phyloP scores from a whole-genome alignment of 2,797 vertebrate species.

The Nannoperca obscura region DNA sequence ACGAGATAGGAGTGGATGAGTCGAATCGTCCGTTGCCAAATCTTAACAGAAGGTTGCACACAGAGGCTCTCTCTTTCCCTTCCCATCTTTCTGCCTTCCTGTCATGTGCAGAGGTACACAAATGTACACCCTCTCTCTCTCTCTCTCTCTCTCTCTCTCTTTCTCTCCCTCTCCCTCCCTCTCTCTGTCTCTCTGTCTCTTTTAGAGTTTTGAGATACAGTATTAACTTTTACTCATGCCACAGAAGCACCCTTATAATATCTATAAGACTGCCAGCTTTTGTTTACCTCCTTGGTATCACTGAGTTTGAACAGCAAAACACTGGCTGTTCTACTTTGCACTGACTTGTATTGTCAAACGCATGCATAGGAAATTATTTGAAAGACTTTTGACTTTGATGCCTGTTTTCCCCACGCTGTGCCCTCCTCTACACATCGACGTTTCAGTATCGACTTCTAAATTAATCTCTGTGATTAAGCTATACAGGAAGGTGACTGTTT shows the following conservation, averaged over 20 bases:
- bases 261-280: slow-evolving; percentile 43
- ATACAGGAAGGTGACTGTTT: slow-evolving; percentile 69
- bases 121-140: slow-evolving; percentile 1
- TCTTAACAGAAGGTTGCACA: slow-evolving; percentile 72
- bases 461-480: slow-evolving; percentile 79
- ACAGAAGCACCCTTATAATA: slow-evolving; percentile 13
- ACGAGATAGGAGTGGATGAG: slow-evolving; percentile 91
- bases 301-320: slow-evolving; percentile 55
- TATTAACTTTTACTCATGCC: slow-evolving; percentile 36
- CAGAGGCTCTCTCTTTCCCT: slow-evolving; percentile 49
- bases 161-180: not conserved
- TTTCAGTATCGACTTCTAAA: slow-evolving; percentile 66
- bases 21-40: slow-evolving; percentile 78
- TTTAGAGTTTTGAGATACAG: slow-evolving; percentile 24
- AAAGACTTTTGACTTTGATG: slow-evolving; percentile 68
- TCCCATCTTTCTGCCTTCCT: slow-evolving; percentile 36
- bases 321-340: slow-evolving; percentile 58
- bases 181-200: not conserved
- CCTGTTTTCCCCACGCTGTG: slow-evolving; percentile 37
- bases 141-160: not conserved
- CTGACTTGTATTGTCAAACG: slow-evolving; percentile 47
- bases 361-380: slow-evolving; percentile 65
- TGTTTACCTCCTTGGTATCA: slow-evolving; percentile 61
- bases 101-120: slow-evolving; percentile 37
- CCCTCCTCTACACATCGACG: slow-evolving; percentile 29